phyloP scores from a whole-genome alignment of 2,797 vertebrate species.

The Australoheros facetus region DNA sequence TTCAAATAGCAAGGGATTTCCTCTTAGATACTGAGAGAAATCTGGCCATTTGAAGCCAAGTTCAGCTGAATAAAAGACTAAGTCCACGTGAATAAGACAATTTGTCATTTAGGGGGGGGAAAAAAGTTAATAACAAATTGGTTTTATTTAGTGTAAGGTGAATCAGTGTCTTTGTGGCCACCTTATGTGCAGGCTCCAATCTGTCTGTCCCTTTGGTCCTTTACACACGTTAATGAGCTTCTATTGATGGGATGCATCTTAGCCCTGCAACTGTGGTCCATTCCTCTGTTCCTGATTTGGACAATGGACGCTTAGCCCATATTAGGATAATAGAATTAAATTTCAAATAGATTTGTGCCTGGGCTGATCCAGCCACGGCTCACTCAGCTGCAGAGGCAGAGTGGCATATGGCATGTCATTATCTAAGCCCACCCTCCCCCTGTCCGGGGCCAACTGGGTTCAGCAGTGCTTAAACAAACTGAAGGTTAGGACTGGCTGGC shows the following conservation, averaged over 20 bases:
- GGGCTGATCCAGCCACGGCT: conserved; percentile 61
- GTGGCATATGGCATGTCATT: conserved; percentile 79
- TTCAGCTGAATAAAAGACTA: conserved; percentile 16
- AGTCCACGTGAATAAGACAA: background rate
- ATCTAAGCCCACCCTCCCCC: conserved; percentile 68
- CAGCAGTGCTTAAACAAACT: conserved; percentile 81
- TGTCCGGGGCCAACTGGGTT: conserved; percentile 74
- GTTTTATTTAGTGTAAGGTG: conserved; percentile 3
- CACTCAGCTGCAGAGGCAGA: conserved; percentile 70
- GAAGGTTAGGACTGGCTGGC: conserved; percentile 74
- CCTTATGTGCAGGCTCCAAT: conserved; percentile 52
- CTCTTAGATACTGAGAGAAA: conserved; percentile 38
- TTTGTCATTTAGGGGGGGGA: conserved; percentile 3
- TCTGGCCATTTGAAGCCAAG: conserved; percentile 28
- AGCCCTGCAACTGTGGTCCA: conserved; percentile 55
- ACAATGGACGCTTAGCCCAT: conserved; percentile 74
- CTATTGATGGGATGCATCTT: conserved; percentile 64
- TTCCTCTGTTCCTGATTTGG: conserved; percentile 73
- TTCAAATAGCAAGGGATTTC: conserved; percentile 59
- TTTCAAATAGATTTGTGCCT: conserved; percentile 76
- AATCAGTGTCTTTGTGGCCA: conserved; percentile 6
- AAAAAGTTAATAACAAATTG: conserved; percentile 2
- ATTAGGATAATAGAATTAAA: conserved; percentile 82
- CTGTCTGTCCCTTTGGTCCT: conserved; percentile 53
- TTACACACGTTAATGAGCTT: conserved; percentile 59